A percentile compares a stretch with the other conserved stretches of the same genome.
Conservation (phyloP, 2,888 invertebrate species). For the Sphaeridia pumilis region DNA sequence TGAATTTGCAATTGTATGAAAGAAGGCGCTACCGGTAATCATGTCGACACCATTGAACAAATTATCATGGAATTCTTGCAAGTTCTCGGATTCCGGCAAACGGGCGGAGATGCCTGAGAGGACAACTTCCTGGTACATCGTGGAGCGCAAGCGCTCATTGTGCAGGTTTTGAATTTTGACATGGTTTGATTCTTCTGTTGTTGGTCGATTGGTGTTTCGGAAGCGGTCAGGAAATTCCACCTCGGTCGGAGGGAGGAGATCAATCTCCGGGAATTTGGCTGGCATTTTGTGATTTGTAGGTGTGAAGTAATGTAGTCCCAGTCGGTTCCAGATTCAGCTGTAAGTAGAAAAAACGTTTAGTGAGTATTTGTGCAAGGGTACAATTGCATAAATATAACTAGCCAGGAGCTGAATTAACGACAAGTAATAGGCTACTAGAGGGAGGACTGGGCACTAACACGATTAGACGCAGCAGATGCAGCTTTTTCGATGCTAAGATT, state of each 20-base stretch:
- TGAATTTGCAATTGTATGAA: no score
- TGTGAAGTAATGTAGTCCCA: no score
- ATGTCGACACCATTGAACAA: slow-evolving; percentile 83
- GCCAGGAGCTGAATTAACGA: no score
- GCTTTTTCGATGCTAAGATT: no score
- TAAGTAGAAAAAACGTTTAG: no score
- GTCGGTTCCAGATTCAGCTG: no score
- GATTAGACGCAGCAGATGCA: no score
- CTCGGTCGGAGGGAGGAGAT: slow-evolving; percentile 37
- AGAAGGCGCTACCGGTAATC: slow-evolving; percentile 57
- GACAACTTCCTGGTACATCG: slow-evolving; percentile 61
- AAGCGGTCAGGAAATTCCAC: background rate
- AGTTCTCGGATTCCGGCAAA: slow-evolving; percentile 77
- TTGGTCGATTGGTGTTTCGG: slow-evolving; percentile 9
- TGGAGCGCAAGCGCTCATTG: slow-evolving; percentile 11
- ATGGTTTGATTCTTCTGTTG: background rate
- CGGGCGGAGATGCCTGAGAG: slow-evolving; percentile 60
- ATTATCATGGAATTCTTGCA: slow-evolving; percentile 86
- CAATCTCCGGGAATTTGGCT: slow-evolving; percentile 52
- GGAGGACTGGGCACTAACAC: no score
- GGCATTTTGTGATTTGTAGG: slow-evolving; percentile 50
- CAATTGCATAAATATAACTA: no score
- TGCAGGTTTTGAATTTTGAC: slow-evolving; percentile 6
- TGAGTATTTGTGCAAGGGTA: no score
- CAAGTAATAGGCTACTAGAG: no score